phyloP scores from a whole-genome alignment of 1,140 invertebrate species.

The Drosophila grimshawi region DNA sequence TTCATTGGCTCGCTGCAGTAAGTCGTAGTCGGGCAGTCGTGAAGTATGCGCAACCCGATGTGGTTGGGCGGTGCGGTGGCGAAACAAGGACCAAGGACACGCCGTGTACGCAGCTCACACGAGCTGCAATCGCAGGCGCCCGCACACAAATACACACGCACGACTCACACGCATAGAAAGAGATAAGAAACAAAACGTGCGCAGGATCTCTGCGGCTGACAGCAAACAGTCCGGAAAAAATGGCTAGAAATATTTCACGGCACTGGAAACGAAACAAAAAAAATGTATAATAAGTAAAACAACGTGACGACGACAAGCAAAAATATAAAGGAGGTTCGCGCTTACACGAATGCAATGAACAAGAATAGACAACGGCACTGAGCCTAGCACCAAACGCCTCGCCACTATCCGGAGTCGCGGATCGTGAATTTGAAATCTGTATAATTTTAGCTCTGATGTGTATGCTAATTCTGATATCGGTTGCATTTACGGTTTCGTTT shows the following conservation, averaged over 20 bases:
- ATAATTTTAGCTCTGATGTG: conserved; percentile 31
- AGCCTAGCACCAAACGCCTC: conserved; percentile 10
- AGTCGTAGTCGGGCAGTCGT: conserved; percentile 43
- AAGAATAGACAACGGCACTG: conserved; percentile 21
- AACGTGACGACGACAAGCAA: conserved; percentile 33
- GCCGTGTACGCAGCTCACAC: conserved; percentile 47
- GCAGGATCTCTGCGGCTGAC: conserved; percentile 72
- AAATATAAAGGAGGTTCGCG: conserved; percentile 23
- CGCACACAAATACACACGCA: conserved; percentile 5
- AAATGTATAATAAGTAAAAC: conserved; percentile 65
- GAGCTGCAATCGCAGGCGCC: conserved; percentile 7
- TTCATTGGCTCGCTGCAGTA: conserved; percentile 66
- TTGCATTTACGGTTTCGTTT: conserved; percentile 35
- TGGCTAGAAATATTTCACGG: conserved; percentile 73
- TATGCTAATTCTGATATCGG: conserved; percentile 43
- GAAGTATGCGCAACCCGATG: conserved; percentile 48
- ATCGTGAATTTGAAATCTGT: conserved; percentile 46
- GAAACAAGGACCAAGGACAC: conserved; percentile 62
- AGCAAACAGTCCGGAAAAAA: conserved; percentile 77
- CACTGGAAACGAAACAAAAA: conserved; percentile 57
- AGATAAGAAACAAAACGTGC: conserved; percentile 67
- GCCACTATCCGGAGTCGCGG: conserved; percentile 14
- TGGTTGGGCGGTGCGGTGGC: conserved; percentile 63
- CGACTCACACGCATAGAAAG: conserved; percentile 32
- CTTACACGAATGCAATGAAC: conserved; percentile 11